Evolutionary conservation across 2,113 vertebrate genomes (phyloP).

Genomic region (Callocephalon fimbriatum): DNA sequence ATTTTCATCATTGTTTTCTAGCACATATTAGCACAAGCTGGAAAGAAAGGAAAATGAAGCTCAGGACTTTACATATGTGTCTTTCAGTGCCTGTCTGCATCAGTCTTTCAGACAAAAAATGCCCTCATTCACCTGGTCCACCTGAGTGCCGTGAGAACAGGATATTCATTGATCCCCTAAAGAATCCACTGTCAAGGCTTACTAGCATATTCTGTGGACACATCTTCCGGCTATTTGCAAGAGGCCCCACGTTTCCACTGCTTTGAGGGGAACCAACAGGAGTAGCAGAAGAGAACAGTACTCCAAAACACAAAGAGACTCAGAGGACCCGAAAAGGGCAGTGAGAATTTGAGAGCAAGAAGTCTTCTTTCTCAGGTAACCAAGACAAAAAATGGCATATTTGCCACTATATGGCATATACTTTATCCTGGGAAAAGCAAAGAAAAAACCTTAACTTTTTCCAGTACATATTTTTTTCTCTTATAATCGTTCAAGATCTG

Average conservation of each 20-base stretch:
- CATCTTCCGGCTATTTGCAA: not conserved
- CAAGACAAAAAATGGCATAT: not conserved
- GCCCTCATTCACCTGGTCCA: not conserved
- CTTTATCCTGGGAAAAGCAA: not conserved
- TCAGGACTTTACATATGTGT: not conserved
- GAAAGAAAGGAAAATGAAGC: not conserved
- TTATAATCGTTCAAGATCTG: not conserved
- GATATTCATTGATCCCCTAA: not conserved
- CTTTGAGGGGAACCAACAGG: not conserved
- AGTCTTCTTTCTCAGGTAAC: not conserved
- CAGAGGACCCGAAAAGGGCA: not conserved
- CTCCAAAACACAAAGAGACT: not conserved
- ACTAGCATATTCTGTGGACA: not conserved
- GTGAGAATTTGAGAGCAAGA: not conserved
- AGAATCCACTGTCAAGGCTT: not conserved
- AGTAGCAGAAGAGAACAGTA: not conserved
- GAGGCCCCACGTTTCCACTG: not conserved
- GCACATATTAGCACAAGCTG: not conserved
- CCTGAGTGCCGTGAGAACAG: fast-evolving
- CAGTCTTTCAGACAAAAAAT: not conserved
- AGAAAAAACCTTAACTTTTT: not conserved
- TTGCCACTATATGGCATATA: not conserved
- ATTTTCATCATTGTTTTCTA: not conserved
- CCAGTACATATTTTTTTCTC: not conserved
- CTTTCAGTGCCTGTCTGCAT: not conserved